Evolutionary conservation across 2,888 invertebrate species (phyloP).

Genomic region (Lithosia quadra): DNA sequence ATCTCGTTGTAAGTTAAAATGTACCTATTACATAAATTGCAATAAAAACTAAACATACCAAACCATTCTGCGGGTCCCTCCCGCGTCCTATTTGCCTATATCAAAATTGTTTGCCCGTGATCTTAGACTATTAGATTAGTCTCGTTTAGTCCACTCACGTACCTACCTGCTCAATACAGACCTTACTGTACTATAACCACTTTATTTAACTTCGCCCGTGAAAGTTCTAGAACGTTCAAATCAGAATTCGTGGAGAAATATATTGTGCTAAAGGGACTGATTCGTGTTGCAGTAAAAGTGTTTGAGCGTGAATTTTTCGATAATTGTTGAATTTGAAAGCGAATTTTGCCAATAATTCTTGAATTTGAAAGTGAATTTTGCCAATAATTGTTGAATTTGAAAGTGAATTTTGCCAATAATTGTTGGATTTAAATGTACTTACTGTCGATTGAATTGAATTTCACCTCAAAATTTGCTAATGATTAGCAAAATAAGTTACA

Average conservation of each 20-base stretch:
- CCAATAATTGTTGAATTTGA: not conserved
- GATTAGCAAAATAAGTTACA: too few species aligned
- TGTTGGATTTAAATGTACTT: not conserved
- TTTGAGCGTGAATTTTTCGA: not conserved
- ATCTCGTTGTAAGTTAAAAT: too few species aligned
- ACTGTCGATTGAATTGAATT: not conserved
- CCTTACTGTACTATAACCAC: not conserved
- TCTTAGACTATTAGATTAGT: constrained; percentile 67
- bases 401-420: not conserved
- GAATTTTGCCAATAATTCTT: not conserved
- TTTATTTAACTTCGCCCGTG: constrained; percentile 4
- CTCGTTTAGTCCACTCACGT: constrained; percentile 37
- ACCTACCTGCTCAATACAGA: constrained; percentile 25
- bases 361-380: not conserved
- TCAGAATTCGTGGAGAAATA: too few species aligned
- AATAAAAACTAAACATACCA: constrained; percentile 22
- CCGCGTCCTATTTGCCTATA: constrained; percentile 73
- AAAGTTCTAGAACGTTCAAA: constrained; percentile 21
- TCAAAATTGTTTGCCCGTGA: constrained; percentile 76
- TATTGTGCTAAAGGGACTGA: not conserved
- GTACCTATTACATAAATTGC: too few species aligned
- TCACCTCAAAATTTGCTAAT: too few species aligned
- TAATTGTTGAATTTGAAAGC: not conserved
- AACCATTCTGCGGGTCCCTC: constrained; percentile 55
- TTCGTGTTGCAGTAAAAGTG: not conserved